Base-by-base conservation (phyloP, 1,140 invertebrate species). In the Scaptomyza montana region DNA sequence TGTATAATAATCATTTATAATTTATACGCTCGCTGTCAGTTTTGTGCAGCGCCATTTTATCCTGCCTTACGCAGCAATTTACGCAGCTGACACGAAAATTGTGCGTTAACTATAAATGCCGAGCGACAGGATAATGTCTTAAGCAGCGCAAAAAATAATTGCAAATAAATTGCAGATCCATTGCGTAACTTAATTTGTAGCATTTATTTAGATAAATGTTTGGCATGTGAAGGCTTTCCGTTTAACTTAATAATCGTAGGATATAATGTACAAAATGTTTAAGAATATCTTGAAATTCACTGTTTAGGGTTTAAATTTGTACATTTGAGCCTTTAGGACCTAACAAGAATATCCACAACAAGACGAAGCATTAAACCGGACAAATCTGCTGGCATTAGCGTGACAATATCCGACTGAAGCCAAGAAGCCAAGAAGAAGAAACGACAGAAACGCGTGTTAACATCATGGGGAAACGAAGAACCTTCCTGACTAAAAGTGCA, bases 351-450 rank as follows among this genome's bases (percentile, higher is more conserved):
- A 68, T 64, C 67, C 70, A 78, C 76, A 86, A 85, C 65, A 47
- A 78, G 70, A 72, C 57, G 65, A 61, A 66, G 80, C 82, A 86
- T 86, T 86, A 87, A 86, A 69, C 71, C 81, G 78, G 57, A 82
- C 82, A 87, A 86, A 87, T 78, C 82, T 86, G 72, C 25, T 50
- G 60, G 82, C 78, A 82, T 87, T 86, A 89, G 75, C 78, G 75
- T 87, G 82, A 87, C 82, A 86, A 81, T 86, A 82, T 87, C 75
- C 82, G 64, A 78, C 66, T 78, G 65, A 81, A 86, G 67, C 65
- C 69, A 66, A n/a, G 39, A 43, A 36, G 33, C 33, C 33, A 36
- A 36, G 33, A 36, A 9, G 59, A 69, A 81, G 82, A 55, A 86
- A 87, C 78, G 75, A 69, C 75, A 67, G 47, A 63, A 76, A 70